Conservation (phyloP, 2,888 invertebrate species). For the Blastobasis lacticolella region DNA sequence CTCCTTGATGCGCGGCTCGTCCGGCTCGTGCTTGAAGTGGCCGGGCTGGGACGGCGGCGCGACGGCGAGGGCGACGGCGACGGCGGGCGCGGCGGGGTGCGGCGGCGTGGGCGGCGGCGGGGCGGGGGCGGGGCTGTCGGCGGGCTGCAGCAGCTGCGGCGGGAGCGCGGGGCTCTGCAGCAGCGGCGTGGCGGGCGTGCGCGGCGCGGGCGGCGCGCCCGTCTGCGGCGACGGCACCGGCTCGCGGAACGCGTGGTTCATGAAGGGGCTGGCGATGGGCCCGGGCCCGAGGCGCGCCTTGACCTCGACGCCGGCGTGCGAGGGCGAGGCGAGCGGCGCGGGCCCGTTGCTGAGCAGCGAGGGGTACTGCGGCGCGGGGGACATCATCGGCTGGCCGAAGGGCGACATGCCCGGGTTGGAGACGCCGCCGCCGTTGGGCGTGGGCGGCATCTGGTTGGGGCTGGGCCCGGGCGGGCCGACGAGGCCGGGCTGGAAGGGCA, state of each 20-base stretch:
- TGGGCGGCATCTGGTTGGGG: conserved; percentile 77
- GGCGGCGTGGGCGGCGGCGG: conserved; percentile 24
- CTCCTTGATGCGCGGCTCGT: conserved; percentile 78
- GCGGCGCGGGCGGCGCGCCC: conserved; percentile 28
- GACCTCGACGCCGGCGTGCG: conserved; percentile 71
- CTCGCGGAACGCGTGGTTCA: conserved; percentile 47
- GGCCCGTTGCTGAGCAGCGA: conserved; percentile 77
- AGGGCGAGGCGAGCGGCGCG: conserved; percentile 65
- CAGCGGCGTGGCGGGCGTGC: conserved; percentile 49
- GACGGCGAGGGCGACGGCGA: conserved; percentile 33
- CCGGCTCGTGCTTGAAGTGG: conserved; percentile 34
- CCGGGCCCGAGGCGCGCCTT: conserved; percentile 63
- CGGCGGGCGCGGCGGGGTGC: conserved; percentile 50
- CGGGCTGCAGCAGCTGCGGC: conserved; percentile 20
- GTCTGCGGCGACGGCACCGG: conserved; percentile 62
- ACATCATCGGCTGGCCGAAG: conserved; percentile 78
- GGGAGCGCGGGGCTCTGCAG: conserved; percentile 24
- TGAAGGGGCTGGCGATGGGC: conserved; percentile 74
- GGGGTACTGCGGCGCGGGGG: conserved; percentile 73
- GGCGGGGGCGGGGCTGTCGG: conserved; percentile 72
- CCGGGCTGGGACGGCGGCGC: conserved; percentile 59
- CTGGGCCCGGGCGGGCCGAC: conserved; percentile 87
- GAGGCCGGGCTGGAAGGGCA: conserved; percentile 74
- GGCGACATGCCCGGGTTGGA: conserved; percentile 82
- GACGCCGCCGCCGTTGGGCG: conserved; percentile 73